phyloP scores from a whole-genome alignment of 2,888 invertebrate species.

The Eremobia ochroleuca region DNA sequence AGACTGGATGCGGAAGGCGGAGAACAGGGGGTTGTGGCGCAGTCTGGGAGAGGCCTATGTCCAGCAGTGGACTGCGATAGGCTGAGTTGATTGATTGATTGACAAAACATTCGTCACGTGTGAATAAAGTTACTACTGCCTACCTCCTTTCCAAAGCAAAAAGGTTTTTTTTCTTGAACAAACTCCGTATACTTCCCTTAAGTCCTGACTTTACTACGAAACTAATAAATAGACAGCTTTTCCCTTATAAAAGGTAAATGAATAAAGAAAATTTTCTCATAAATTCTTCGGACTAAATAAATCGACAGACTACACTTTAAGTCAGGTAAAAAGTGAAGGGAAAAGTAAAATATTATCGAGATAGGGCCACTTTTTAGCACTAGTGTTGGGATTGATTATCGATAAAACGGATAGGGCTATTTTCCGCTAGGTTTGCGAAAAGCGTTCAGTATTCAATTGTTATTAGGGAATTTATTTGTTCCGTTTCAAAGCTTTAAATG shows the following conservation, averaged over 20 bases:
- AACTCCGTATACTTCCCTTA: slow-evolving; percentile 14
- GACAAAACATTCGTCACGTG: too few relatives aligned
- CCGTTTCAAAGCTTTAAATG: slow-evolving; percentile 66
- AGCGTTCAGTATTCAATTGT: slow-evolving; percentile 72
- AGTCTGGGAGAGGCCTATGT: too few relatives aligned
- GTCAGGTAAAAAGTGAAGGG: slow-evolving; percentile 65
- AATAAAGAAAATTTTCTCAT: slow-evolving; percentile 53
- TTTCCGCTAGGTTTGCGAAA: slow-evolving; percentile 70
- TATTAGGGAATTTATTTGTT: slow-evolving; percentile 76
- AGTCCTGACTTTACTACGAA: slow-evolving; percentile 25
- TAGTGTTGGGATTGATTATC: slow-evolving; percentile 71
- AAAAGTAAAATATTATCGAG: slow-evolving; percentile 68
- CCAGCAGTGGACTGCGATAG: too few relatives aligned
- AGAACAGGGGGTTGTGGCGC: too few relatives aligned
- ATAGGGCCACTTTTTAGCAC: slow-evolving; percentile 61
- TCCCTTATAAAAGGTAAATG: slow-evolving; percentile 36
- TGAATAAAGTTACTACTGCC: background rate
- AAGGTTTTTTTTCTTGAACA: background rate
- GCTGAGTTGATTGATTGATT: too few relatives aligned
- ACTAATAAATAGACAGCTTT: slow-evolving; percentile 54
- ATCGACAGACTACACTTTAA: slow-evolving; percentile 56
- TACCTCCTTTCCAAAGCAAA: background rate
- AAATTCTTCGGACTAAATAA: slow-evolving; percentile 61
- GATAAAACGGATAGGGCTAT: slow-evolving; percentile 71
- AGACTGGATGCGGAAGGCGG: too few relatives aligned